phyloP scores from a whole-genome alignment of 2,888 invertebrate species.

The Deilephila elpenor region DNA sequence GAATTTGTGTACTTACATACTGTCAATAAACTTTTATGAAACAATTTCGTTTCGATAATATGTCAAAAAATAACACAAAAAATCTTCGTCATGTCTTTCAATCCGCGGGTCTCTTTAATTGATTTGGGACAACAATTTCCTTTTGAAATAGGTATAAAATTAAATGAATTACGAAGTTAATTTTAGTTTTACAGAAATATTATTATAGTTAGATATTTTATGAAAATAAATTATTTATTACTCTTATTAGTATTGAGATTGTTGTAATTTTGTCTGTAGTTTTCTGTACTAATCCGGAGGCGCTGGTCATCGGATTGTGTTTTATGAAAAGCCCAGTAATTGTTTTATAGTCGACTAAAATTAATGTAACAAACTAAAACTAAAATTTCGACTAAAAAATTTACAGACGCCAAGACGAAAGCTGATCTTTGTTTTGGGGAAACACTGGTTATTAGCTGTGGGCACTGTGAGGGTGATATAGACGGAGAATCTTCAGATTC shows the following conservation, averaged over 20 bases:
- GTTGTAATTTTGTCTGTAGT: too few relatives aligned
- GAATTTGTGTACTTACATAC: too few relatives aligned
- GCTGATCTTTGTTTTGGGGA: conserved; percentile 82
- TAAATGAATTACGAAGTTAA: background rate
- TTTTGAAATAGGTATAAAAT: conserved; percentile 69
- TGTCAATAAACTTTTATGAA: background rate
- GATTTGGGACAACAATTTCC: conserved; percentile 72
- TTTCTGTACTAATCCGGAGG: too few relatives aligned
- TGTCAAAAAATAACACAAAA: conserved; percentile 18
- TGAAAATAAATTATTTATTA: background rate
- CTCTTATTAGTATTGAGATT: background rate
- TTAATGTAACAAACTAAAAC: too few relatives aligned
- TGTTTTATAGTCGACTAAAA: background rate
- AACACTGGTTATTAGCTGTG: conserved; percentile 81
- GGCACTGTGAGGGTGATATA: conserved; percentile 66
- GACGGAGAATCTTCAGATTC: conserved; percentile 68
- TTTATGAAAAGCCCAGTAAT: background rate
- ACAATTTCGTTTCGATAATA: conserved; percentile 14
- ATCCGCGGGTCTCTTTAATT: conserved; percentile 63
- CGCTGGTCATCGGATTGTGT: too few relatives aligned
- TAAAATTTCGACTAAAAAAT: too few relatives aligned
- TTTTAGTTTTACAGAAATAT: too few relatives aligned
- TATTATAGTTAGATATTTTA: background rate
- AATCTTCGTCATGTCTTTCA: conserved; percentile 48
- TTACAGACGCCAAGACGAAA: conserved; percentile 77